Conservation (phyloP, 2,113 vertebrate species). For the Sylvicapra grimmia region DNA sequence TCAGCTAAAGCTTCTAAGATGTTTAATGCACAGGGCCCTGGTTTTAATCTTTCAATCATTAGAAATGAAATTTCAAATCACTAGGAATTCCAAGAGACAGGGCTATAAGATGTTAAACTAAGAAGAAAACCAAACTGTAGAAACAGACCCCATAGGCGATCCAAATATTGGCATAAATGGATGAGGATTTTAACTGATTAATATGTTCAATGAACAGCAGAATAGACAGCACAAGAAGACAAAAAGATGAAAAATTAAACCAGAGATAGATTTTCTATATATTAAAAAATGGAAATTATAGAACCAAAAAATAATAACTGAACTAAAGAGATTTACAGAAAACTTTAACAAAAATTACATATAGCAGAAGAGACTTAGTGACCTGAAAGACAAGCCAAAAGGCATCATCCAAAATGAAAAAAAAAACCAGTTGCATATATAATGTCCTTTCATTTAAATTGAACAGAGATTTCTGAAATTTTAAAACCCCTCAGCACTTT, state of each 20-base stretch:
- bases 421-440: background rate
- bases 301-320: conserved; percentile 12
- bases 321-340: background rate
- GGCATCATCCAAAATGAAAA: background rate
- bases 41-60: background rate
- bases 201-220: background rate
- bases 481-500: background rate
- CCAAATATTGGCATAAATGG: background rate
- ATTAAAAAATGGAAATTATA: background rate
- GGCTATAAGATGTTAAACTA: background rate
- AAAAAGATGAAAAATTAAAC: background rate
- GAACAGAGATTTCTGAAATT: background rate
- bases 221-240: background rate
- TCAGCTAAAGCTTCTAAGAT: background rate
- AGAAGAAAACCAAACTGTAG: background rate
- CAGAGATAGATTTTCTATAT: background rate
- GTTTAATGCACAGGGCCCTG: background rate
- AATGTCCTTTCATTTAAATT: background rate
- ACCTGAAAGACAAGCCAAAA: background rate
- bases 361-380: background rate
- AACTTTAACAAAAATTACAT: background rate
- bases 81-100: background rate
- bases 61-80: background rate
- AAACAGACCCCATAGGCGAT: background rate
- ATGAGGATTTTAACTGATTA: background rate